Evolutionary conservation across 1,140 invertebrate species (phyloP), one percentile per base, ranked within the genome.

Genomic region (Akabosia matsudoensis): DNA sequence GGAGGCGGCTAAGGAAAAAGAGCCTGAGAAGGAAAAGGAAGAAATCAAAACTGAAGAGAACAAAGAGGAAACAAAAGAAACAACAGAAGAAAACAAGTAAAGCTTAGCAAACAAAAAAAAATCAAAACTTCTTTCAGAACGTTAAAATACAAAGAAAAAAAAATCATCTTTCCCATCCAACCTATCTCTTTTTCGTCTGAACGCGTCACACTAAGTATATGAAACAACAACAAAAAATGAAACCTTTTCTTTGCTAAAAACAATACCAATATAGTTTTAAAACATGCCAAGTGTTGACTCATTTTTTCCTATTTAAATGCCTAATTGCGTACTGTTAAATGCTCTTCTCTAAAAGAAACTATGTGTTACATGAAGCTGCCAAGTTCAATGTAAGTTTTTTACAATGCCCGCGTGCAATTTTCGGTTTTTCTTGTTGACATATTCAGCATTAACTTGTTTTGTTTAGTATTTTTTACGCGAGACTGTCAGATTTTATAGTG

Each of bases 21-120:
- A 79, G 54, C 77, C 76, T 56, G 75, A 79, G 14, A 77, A 79
- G 64, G 67, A 74, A 24, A 72, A 74, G 31, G 74, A 81, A 22
- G 80, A 82, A 61, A 79, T 37, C 74, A 83, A 73, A 72, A 79
- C 77, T 81, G 83, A 30, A 30, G 73, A 80, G 31, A 79, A 76
- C 51, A 80, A 80, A 30, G 76, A 76, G 74, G 78, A 79, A 33
- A 51, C 61, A 54, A 83, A 83, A 78, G 83, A 82, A 75, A 45
- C 37, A 45, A 18, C 37, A 10, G 82, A 79, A 52, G 82, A 84
- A 61, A 81, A 81, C 61, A 79, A 81, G 75, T 81, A 82, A 75
- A 75, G n/a, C n/a, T n/a, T n/a, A n/a, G n/a, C n/a, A n/a, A 82
- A 30, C 70, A 26, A 45, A 45, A 45, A 18, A 45, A 45, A 45